Percentiles rank a stretch among this genome's conserved stretches.
Evolutionary conservation across 2,888 invertebrate genomes (phyloP).

Genomic region (Minunthozetes semirufus): DNA sequence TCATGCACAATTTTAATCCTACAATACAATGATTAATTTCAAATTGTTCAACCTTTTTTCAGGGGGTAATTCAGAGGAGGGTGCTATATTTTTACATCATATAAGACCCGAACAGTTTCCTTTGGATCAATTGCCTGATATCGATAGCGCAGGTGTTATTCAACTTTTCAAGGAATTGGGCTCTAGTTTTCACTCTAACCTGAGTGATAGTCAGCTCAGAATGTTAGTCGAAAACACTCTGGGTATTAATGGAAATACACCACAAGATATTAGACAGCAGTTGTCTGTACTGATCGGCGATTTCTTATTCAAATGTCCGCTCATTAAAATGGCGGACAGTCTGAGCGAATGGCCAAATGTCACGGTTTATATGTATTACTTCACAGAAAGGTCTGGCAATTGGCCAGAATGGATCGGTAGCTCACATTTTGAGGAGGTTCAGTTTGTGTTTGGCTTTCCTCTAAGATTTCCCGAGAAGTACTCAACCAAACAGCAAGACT

Average conservation of each 20-base stretch:
- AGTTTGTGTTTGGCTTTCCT: constrained; percentile 33
- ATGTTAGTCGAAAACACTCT: not conserved
- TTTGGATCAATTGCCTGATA: not conserved
- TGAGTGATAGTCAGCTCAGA: not conserved
- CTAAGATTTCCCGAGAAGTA: constrained; percentile 13
- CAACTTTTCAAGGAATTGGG: not conserved
- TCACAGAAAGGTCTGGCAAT: not conserved
- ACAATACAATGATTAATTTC: too few relatives aligned
- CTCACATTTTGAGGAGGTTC: constrained; percentile 29
- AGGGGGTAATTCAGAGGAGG: constrained; percentile 28
- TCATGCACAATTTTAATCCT: too few relatives aligned
- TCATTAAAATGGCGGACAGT: constrained; percentile 25
- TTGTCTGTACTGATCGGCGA: constrained; percentile 25
- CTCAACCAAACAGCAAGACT: not conserved
- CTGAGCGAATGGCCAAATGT: not conserved
- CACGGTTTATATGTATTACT: constrained; percentile 30
- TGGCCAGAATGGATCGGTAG: constrained; percentile 32
- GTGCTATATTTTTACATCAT: constrained; percentile 28
- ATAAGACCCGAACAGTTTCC: constrained; percentile 24
- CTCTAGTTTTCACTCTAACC: not conserved
- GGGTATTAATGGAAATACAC: not conserved
- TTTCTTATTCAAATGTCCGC: constrained; percentile 30
- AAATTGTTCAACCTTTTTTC: not conserved
- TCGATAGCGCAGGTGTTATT: not conserved
- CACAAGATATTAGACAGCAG: not conserved